Evolutionary conservation across 2,797 vertebrate genomes (phyloP), one percentile per base, ranked within the genome.

Genomic region (Smutsia temminckii): DNA sequence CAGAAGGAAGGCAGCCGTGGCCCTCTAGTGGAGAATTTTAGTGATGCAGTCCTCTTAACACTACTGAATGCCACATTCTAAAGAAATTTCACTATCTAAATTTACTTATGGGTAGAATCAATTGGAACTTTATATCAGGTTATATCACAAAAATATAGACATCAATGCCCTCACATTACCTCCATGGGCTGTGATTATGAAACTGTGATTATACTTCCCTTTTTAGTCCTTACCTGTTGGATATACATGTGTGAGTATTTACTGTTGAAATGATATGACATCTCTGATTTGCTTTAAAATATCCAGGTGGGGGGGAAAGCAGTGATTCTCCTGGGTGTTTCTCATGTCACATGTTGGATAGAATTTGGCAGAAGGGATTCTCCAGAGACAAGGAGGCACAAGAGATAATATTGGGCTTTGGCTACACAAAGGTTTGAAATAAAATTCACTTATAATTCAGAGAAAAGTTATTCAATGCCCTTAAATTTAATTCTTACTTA

Each of bases 21-120:
- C 96, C 97, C 97, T 96, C 97, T 97, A 88, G 97, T 96, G 97
- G 96, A 46, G 2, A 83, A 71, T 17, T 29, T 80, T 18, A 87
- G 37, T 29, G 93, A 57, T 40, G 64, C 80, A 20, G 20, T 11
- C 79, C 55, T 78, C 37, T 34, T 46, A 85, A 55, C 13, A 16
- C 9, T 10, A 9, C 16, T 34, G 4, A 18, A 72, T n/a, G 4
- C 53, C 69, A n/a, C 20, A 42, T 59, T 81, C n/a, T 66, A 79
- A 75, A 51, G 32, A 86, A 83, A 46, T 81, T 40, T 53, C 71
- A 80, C n/a, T 8, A 27, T 75, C 34, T 64, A 16, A 46, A 74
- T 86, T 80, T 81, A 53, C 46, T 59, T 49, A 32, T 18, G 25
- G 49, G 40, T 40, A 87, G 16, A 85, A 86, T 29, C 20, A 55